Evolutionary conservation across 2,797 vertebrate genomes (phyloP).

Genomic region (Microchirus variegatus): DNA sequence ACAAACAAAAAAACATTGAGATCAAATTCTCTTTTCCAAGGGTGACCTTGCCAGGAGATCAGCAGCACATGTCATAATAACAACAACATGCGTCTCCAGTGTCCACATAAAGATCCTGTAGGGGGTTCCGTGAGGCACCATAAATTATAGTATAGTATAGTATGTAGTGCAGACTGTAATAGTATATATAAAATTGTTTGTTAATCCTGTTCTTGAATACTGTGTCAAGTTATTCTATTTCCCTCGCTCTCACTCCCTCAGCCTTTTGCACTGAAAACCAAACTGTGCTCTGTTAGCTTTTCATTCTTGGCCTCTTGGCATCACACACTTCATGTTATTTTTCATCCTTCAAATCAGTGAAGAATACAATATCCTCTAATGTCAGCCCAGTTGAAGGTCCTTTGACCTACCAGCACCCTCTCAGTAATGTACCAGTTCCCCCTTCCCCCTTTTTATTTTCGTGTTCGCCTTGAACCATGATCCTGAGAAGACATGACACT

Average conservation of each 20-base stretch:
- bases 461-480: slow-evolving; percentile 67
- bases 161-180: too few species aligned
- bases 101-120: too few species aligned
- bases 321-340: slow-evolving; percentile 33
- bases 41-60: too few species aligned
- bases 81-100: too few species aligned
- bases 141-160: not conserved
- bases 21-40: too few species aligned
- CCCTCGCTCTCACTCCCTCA: slow-evolving; percentile 7
- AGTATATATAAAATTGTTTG: not conserved
- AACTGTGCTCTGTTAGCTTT: slow-evolving; percentile 15
- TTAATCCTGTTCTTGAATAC: not conserved
- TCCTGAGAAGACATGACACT: slow-evolving; percentile 75
- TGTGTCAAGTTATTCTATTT: not conserved
- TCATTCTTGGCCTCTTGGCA: slow-evolving; percentile 22
- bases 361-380: slow-evolving; percentile 51
- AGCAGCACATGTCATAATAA: too few species aligned
- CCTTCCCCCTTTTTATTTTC: slow-evolving; percentile 45
- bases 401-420: slow-evolving; percentile 67
- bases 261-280: slow-evolving; percentile 6
- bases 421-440: slow-evolving; percentile 57
- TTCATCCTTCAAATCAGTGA: slow-evolving; percentile 45
- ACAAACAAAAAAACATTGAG: too few species aligned
- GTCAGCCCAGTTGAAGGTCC: slow-evolving; percentile 51
- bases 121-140: too few species aligned